phyloP scores from a whole-genome alignment of 2,888 invertebrate species.

The Hecatera dysodea region DNA sequence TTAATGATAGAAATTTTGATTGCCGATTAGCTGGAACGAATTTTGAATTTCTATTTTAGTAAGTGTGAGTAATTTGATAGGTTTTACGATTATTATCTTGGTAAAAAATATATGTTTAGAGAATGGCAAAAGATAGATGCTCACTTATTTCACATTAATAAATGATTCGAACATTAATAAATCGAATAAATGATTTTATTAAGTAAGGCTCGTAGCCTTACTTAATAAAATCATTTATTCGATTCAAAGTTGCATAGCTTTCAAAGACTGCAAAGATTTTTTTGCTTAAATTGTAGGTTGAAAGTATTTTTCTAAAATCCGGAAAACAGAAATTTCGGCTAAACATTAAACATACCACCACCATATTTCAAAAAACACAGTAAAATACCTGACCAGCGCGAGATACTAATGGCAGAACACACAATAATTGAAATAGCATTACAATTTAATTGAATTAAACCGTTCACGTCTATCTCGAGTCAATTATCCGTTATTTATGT shows the following conservation, averaged over 20 bases:
- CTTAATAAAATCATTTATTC: neutral
- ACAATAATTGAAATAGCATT: constrained; percentile 51
- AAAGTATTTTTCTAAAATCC: neutral
- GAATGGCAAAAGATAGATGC: neutral
- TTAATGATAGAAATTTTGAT: constrained; percentile 67
- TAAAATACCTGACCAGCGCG: constrained; percentile 5
- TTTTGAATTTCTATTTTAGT: constrained; percentile 57
- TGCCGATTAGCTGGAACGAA: constrained; percentile 70
- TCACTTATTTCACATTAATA: no score
- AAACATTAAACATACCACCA: neutral
- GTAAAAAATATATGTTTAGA: constrained; percentile 12
- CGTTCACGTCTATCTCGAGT: constrained; percentile 50
- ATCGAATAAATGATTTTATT: no score
- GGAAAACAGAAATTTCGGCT: neutral
- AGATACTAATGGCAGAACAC: constrained; percentile 30
- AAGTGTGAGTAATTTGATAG: constrained; percentile 46
- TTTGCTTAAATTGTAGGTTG: neutral
- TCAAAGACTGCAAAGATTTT: neutral
- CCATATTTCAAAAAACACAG: neutral
- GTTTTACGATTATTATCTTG: constrained; percentile 47
- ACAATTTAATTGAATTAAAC: constrained; percentile 64
- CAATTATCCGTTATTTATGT: constrained; percentile 64
- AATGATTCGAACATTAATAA: no score
- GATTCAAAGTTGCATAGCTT: neutral
- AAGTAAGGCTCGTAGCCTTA: no score